Base-by-base conservation (phyloP, 2,888 invertebrate species). In the Hirtodrosophila trivittata region DNA sequence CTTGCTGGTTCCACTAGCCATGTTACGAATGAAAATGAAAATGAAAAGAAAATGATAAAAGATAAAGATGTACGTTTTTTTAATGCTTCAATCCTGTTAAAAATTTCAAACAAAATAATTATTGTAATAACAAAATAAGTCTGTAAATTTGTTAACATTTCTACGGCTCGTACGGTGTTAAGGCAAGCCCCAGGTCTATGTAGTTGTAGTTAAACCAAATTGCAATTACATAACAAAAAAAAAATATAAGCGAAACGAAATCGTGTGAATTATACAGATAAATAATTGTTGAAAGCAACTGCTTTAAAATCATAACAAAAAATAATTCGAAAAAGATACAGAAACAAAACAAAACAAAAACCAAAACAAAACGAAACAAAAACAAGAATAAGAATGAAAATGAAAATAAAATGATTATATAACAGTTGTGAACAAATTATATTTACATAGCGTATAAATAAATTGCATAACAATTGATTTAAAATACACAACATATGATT, bases 381-480 rank as follows among this genome's bases (percentile, higher is more conserved):
- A 46, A 43, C 45, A 18, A 49, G 28, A 63, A 54, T 67, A 21
- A 21, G 2, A 21, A 21, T 21, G 5, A 21, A 49, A 75, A 64
- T 13, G 46, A 18, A 49, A 33, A 63, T 52, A 69, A 71, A 71
- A 68, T 75, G 73, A 77, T 81, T 74, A 84, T 80, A 83, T 77
- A 87, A 77, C 75, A 83, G 88, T 87, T 86, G 75, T 85, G 83
- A 84, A 78, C 72, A 77, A 86, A 80, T 87, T 77, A 85, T 71
- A 86, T 77, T 80, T 75, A 83, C 71, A 77, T 81, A 77, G 75
- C 82, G 77, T 74, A 87, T 77, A 73, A 87, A 78, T 87, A 86
- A 86, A 88, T 86, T 86, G 75, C 82, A 87, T 71, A 77, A 84
- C 87, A 86, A 77, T 80, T 86, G 84, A 80, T 71, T 83, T 80